These are phyloP conservation scores for Microcebus murinus DNA, from an alignment of 2,113 vertebrate species.

Conservation along the genomic window DNA sequence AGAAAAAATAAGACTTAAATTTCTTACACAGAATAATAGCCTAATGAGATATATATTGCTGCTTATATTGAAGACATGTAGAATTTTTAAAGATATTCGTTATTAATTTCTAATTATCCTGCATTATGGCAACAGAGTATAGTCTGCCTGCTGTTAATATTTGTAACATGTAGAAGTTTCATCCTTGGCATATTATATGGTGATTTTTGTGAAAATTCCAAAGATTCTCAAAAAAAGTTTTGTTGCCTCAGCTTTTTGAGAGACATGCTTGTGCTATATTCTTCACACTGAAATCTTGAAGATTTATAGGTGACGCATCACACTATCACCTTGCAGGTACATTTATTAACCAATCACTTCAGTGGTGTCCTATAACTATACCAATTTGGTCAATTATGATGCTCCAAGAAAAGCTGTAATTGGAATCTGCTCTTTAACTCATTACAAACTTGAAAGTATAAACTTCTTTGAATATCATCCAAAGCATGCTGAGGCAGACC, in stretches of 20 bases:
- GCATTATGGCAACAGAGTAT: not conserved
- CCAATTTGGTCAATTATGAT: not conserved
- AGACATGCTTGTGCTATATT: not conserved
- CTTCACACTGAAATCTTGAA: conserved; percentile 23
- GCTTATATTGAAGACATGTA: not conserved
- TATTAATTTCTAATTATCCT: not conserved
- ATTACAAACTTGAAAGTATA: conserved; percentile 27
- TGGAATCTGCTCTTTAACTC: not conserved
- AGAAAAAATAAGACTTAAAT: not conserved
- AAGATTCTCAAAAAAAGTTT: not conserved
- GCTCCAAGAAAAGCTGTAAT: not conserved
- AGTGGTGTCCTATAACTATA: not conserved
- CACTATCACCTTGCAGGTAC: not conserved
- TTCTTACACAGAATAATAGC: not conserved
- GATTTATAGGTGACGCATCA: not conserved
- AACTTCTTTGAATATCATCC: not conserved
- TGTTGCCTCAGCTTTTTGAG: not conserved
- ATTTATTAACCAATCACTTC: not conserved
- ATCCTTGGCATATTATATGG: not conserved
- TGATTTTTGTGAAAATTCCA: not conserved
- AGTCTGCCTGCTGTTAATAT: not conserved
- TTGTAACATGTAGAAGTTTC: not conserved
- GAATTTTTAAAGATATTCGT: not conserved
- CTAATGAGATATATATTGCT: not conserved
- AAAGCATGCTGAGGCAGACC: not conserved